These are phyloP conservation scores for Solenopsis fugax DNA, from an alignment of 1,140 invertebrate genomes.

Conservation along the genomic window DNA sequence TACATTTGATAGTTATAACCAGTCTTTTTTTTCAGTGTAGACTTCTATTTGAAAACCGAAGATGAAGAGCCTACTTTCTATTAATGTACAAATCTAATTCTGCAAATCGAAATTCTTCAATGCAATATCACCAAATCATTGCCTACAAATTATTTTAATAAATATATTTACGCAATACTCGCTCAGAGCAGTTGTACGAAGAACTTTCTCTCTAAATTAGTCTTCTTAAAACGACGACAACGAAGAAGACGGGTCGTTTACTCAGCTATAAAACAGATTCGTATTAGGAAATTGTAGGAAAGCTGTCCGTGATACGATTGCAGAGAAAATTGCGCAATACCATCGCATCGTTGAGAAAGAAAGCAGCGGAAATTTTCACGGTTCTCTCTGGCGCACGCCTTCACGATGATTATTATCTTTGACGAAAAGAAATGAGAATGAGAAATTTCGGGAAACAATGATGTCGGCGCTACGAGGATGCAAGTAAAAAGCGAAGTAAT, in stretches of 20 bases:
- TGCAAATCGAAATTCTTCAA: neutral
- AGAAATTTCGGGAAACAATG: slow-evolving; percentile 44
- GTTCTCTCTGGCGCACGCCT: neutral
- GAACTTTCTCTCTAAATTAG: neutral
- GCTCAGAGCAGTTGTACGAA: neutral
- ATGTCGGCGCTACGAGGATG: neutral
- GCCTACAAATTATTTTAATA: too few species aligned
- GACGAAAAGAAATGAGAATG: neutral
- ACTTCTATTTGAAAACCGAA: neutral
- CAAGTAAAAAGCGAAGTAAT: neutral
- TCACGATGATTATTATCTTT: slow-evolving; percentile 55
- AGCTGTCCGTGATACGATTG: neutral
- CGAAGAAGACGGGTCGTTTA: neutral
- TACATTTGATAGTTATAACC: too few species aligned
- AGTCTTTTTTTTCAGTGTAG: too few species aligned
- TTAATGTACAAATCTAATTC: neutral
- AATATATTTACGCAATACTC: neutral
- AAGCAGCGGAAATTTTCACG: slow-evolving; percentile 4
- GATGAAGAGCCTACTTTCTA: neutral
- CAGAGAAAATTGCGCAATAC: slow-evolving; percentile 14
- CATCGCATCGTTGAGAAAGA: neutral
- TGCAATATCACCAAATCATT: neutral
- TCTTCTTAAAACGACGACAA: neutral
- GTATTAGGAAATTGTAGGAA: slow-evolving; percentile 10
- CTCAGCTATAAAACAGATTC: slow-evolving; percentile 10